These are phyloP conservation scores for Pseudorhiza aurosa DNA, from an alignment of 30 jellyfish, hydroid and myxozoan species.

Conservation along the genomic window DNA sequence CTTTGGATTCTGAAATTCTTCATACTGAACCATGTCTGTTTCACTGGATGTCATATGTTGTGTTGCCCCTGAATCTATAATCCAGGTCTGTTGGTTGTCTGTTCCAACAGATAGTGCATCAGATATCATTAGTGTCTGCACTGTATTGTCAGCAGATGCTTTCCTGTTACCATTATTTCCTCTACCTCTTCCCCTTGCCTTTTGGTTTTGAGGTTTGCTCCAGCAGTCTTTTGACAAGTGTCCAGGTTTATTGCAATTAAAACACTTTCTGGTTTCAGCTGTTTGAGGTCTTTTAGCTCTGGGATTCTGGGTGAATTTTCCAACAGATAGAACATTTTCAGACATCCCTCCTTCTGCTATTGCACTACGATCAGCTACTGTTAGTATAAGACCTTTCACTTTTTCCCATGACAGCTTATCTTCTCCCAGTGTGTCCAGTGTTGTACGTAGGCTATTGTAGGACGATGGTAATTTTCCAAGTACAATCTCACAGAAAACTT, in stretches of 20 bases:
- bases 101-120: slow-evolving; percentile 14
- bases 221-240: slow-evolving; percentile 52
- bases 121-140: slow-evolving; percentile 7
- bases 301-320: too few species aligned
- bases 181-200: too few species aligned
- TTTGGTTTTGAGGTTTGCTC: too few species aligned
- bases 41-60: slow-evolving; percentile 41
- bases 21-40: neutral
- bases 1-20: neutral
- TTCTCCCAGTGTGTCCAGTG: slow-evolving; percentile 56
- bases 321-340: too few species aligned
- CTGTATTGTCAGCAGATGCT: slow-evolving; percentile 3
- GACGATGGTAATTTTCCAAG: slow-evolving; percentile 56
- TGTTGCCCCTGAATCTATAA: slow-evolving; percentile 21
- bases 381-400: slow-evolving; percentile 11
- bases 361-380: slow-evolving; percentile 28
- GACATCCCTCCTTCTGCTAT: slow-evolving; percentile 29
- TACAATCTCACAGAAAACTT: slow-evolving; percentile 19
- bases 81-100: slow-evolving; percentile 6
- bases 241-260: too few species aligned
- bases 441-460: slow-evolving; percentile 42
- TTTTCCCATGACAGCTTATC: slow-evolving; percentile 53
- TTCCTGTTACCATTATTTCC: slow-evolving; percentile 13
- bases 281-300: too few species aligned
- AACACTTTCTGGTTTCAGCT: too few species aligned